Conservation (phyloP, 2,797 vertebrate genomes). For the Labeo calbasu region DNA sequence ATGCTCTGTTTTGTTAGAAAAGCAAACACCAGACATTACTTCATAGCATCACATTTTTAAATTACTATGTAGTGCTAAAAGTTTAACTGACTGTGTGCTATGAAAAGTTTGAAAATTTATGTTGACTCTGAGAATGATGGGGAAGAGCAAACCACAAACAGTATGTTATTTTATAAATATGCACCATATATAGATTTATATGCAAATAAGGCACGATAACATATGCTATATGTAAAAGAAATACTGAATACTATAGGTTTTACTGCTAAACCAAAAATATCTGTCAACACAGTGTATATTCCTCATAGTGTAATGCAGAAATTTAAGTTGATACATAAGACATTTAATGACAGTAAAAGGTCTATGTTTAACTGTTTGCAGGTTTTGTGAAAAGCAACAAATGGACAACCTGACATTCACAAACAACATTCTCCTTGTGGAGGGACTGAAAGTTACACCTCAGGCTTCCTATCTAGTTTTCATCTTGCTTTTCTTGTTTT, state of each 20-base stretch:
- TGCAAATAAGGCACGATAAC: neutral
- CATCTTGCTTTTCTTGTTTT: conserved; percentile 54
- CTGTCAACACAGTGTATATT: neutral
- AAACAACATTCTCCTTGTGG: conserved; percentile 19
- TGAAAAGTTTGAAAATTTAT: neutral
- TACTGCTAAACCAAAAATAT: neutral
- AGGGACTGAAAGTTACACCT: conserved; percentile 54
- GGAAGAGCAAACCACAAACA: neutral
- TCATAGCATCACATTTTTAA: too few relatives aligned
- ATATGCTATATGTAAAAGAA: neutral
- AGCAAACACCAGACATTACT: neutral
- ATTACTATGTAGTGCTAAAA: too few relatives aligned
- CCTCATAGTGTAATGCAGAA: conserved; percentile 66
- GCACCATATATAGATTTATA: neutral
- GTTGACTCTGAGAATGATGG: neutral
- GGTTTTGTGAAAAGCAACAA: neutral
- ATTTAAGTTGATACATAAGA: conserved; percentile 53
- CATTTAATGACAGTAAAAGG: neutral
- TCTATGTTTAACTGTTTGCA: neutral
- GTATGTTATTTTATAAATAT: neutral
- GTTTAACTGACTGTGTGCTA: neutral
- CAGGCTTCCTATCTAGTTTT: conserved; percentile 45
- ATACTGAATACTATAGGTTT: neutral
- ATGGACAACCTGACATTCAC: neutral
- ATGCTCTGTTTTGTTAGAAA: neutral